Base-by-base conservation (phyloP, 2,888 invertebrate genomes). In the Noctua janthina region DNA sequence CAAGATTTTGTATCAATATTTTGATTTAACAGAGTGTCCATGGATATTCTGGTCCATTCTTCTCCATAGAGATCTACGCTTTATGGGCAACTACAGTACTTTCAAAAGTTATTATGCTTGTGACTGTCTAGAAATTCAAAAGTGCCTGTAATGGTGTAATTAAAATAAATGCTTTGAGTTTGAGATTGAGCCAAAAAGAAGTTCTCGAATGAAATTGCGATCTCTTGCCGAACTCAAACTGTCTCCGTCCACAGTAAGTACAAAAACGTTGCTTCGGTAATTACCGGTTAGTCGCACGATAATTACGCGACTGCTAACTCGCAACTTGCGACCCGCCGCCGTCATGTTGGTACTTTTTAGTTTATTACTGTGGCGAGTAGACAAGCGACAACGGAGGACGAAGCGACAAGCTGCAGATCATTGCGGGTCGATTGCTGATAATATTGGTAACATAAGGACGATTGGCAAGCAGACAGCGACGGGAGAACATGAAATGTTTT, bases 261-360 rank as follows among this genome's bases (percentile, higher is more conserved):
- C 79, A 67, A 66, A 49, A 46, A 17, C 35, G 20, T 54, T 15
- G 66, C 49, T 10, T 7, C 13, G 13, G 71, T 51, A 51, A 39
- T 5, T 39, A 39, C 39, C 39, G 39, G 39, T 29, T 66, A 64
- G 72, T 72, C 43, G 64, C n/a, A 49, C 71, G 79, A 67, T 74
- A 54, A 74, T 59, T 56, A 72, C 70, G 43, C 62, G n/a, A 68
- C 62, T 79, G 54, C 56, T 82, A 68, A 56, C 39, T 75, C 71
- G 64, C 54, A 20, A 67, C 15, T n/a, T 10, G 54, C 56, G 49
- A 15, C 23, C 46, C n/a, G 56, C n/a, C 35, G 46, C 46, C 46
- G 35, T 70, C 59, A 46, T 59, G 73, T 79, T 62, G 51, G n/a
- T 54, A 66, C 49, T 35, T 72, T 74, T 54, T 74, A 72, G 35